Evolutionary conservation across 2,888 invertebrate genomes (phyloP), one percentile per base, ranked within the genome.

Genomic region (Noctua comes): DNA sequence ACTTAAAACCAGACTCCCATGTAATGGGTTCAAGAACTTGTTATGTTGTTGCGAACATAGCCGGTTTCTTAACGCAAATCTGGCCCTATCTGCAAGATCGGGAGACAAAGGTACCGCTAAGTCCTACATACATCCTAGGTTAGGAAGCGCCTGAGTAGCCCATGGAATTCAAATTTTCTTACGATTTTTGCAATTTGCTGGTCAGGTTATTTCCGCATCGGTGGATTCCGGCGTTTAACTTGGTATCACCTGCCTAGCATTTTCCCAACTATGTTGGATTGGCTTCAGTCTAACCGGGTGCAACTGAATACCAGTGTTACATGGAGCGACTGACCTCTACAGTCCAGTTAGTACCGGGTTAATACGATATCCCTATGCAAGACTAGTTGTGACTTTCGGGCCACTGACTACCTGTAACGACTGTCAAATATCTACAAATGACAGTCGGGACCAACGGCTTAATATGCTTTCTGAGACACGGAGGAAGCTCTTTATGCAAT

Each of bases 1-100:
- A 79, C 36, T 27, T 79, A 75, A 81, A 79, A 79, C 82, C 51
- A 62, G 79, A 75, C 18, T 1, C 13, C 4, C n/a, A 27, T 59
- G 2, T 54, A 79, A 68, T 74, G 43, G 36, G 13, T 36, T 24
- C 11, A n/a, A 46, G 21, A 81, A 81, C 68, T 51, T 62, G 82
- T 79, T 73, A 64, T 51, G 36, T 27, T 66, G 31, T 68, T 36
- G 51, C 27, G 21, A 79, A 59, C 27, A 40, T 54, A 27, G 46
- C 51, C 31, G 59, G 43, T 68, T 68, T n/a, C 24, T 51, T 24
- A 16, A 7, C 10, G 65, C 43, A 24, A 73, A 73, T 51, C 40
- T 51, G n/a, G 10, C 18, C 6, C 21, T 65, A 13, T 73, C 16
- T 64, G 48, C 11, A 13, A 31, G 57, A 66, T 43, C 7, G 57